Conservation (phyloP, 2,797 vertebrate species). For the Paguma larvata region DNA sequence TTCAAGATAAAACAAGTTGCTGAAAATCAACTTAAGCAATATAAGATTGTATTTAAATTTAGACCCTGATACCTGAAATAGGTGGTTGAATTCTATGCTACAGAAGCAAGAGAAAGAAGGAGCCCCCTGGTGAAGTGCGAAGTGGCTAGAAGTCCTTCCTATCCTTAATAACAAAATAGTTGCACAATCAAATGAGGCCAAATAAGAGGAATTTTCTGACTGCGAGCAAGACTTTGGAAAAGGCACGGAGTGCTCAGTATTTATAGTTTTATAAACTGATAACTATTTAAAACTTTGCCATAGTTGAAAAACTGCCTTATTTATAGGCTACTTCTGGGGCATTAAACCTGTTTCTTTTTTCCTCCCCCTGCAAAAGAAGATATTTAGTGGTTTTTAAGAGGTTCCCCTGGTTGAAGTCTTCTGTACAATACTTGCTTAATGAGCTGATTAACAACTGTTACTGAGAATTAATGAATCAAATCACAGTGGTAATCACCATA, state of each 20-base stretch:
- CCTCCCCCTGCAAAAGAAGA: constrained; percentile 79
- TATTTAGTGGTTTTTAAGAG: constrained; percentile 85
- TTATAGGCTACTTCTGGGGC: constrained; percentile 7
- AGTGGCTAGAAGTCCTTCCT: not conserved
- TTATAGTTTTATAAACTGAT: constrained; percentile 14
- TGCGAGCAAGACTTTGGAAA: not conserved
- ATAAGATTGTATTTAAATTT: constrained; percentile 31
- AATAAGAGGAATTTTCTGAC: not conserved
- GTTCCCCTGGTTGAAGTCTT: constrained; percentile 88
- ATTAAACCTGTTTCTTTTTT: constrained; percentile 53
- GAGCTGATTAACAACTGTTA: constrained; percentile 91
- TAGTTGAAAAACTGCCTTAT: constrained; percentile 29
- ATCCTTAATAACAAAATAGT: not conserved
- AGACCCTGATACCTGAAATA: not conserved
- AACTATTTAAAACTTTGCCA: constrained; percentile 49
- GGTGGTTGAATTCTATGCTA: not conserved
- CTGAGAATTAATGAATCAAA: constrained; percentile 90
- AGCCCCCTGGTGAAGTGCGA: not conserved
- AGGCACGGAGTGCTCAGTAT: not conserved
- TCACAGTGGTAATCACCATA: constrained; percentile 89
- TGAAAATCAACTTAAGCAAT: constrained; percentile 7
- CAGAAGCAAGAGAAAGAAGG: not conserved
- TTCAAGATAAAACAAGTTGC: constrained; percentile 46
- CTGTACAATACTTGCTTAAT: constrained; percentile 89
- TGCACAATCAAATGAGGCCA: not conserved